Base-by-base conservation (phyloP, 2,797 vertebrate genomes). In the Arvicola amphibius region DNA sequence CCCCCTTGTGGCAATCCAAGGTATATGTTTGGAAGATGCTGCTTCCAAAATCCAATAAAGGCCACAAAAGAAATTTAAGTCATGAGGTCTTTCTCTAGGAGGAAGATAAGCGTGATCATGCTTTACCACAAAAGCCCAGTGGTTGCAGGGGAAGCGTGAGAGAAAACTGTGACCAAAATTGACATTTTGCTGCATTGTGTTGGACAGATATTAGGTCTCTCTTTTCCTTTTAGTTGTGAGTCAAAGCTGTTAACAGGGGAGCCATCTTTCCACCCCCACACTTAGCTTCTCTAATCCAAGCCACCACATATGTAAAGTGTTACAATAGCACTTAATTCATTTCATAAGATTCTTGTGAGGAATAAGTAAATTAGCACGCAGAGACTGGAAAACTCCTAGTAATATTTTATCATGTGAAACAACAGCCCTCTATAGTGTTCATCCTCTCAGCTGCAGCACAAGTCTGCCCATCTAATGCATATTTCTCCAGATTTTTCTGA, bases 1-100 rank as follows among this genome's bases (percentile, higher is more conserved):
- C 93, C 95, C 93, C 94, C 96, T 94, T 83, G 97, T 96, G 95
- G 90, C 25, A 67, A 89, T 71, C 4, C 4, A 73, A 79, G 76
- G 48, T 85, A 95, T 90, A 87, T 69, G 3, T 83, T 59, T 71
- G 32, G 65, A 88, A 91, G 53, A 32, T 25, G 5, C 27, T 14
- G 12, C 48, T 87, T 85, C 25, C 48, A 81, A 93, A 95, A 43
- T 46, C 40, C 17, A 46, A n/a, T 37, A 73, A 59, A 87, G 51
- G 2, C 14, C 77, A 25, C 7, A 87, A 11, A 53, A n/a, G n/a
- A 7, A 16, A 53, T 56, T 88, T 65, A 87, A 94, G 71, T 59
- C 0, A 2, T 16, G 32, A 25, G 21, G 12, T 71, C 74, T 43
- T 34, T 0, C 11, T 80, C 9, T 16, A 17, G 46, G 14, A 81